A percentile compares a stretch with the other conserved stretches of the same genome.
phyloP scores from a whole-genome alignment of 1,140 invertebrate species.

The Periplaneta americana region DNA sequence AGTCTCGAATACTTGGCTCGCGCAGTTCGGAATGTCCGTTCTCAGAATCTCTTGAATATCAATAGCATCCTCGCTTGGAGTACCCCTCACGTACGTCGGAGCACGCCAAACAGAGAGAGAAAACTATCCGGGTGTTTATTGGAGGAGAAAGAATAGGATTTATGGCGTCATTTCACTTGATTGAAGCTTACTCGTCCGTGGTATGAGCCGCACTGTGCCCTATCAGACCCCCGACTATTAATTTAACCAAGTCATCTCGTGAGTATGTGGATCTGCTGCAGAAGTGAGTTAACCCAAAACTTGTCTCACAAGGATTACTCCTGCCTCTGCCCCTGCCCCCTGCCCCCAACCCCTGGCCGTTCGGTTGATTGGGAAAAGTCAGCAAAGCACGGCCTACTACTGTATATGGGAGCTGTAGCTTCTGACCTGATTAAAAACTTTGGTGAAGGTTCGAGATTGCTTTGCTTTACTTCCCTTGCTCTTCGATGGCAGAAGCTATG shows the following conservation, averaged over 20 bases:
- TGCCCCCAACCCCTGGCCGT: neutral
- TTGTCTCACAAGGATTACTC: neutral
- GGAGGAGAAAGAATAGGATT: slow-evolving; percentile 15
- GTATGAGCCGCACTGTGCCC: neutral
- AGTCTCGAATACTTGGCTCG: too few species aligned
- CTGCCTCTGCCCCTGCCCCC: neutral
- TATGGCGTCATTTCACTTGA: slow-evolving; percentile 16
- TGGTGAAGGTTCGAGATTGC: neutral
- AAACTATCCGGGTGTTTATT: slow-evolving; percentile 1
- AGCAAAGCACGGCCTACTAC: neutral
- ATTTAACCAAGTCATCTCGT: neutral
- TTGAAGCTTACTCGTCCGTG: slow-evolving; percentile 8
- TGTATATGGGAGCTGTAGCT: neutral
- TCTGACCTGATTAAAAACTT: neutral
- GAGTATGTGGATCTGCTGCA: neutral
- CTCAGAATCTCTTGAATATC: neutral
- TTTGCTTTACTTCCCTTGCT: neutral
- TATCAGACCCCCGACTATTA: neutral
- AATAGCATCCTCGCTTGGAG: neutral
- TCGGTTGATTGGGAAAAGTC: neutral
- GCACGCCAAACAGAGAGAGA: neutral
- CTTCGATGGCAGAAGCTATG: neutral
- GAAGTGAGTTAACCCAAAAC: neutral
- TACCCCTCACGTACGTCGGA: neutral
- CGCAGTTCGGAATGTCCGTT: too few species aligned